Conservation (phyloP, 2,888 invertebrate genomes). For the Lycophotia porphyrea region DNA sequence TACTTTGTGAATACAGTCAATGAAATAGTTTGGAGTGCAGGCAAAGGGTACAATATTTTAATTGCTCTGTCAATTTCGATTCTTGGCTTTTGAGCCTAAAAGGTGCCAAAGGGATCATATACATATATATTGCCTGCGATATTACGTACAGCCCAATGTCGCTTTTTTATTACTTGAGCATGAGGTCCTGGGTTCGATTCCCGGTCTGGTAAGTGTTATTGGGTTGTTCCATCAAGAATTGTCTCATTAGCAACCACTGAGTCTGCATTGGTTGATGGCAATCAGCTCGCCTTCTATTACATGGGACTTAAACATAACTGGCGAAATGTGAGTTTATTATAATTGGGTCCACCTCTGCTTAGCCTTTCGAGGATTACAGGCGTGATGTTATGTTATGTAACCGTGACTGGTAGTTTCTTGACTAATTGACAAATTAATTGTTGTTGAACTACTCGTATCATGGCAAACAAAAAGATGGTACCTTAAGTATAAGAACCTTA, state of each 20-base stretch:
- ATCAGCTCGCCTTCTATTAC: no score
- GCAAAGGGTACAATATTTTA: not conserved
- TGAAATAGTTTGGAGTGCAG: not conserved
- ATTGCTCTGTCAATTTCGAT: not conserved
- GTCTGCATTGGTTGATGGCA: no score
- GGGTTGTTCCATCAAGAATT: no score
- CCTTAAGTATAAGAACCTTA: not conserved
- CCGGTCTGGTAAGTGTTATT: no score
- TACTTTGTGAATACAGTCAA: not conserved
- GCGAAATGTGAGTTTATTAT: no score
- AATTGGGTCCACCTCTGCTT: no score
- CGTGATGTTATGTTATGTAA: no score
- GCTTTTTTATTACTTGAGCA: not conserved
- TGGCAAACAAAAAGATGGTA: not conserved
- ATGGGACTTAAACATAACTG: no score
- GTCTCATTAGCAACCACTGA: no score
- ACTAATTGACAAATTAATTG: not conserved
- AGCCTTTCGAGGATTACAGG: no score
- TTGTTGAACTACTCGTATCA: not conserved
- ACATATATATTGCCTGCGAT: not conserved
- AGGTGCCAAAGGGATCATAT: no score
- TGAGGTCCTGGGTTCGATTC: no score
- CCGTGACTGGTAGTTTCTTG: not conserved
- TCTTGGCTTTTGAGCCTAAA: not conserved
- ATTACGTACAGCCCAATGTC: not conserved